Evolutionary conservation across 2,113 vertebrate species (phyloP), one percentile per base, ranked within the genome.

Genomic region (Barnardius zonarius): DNA sequence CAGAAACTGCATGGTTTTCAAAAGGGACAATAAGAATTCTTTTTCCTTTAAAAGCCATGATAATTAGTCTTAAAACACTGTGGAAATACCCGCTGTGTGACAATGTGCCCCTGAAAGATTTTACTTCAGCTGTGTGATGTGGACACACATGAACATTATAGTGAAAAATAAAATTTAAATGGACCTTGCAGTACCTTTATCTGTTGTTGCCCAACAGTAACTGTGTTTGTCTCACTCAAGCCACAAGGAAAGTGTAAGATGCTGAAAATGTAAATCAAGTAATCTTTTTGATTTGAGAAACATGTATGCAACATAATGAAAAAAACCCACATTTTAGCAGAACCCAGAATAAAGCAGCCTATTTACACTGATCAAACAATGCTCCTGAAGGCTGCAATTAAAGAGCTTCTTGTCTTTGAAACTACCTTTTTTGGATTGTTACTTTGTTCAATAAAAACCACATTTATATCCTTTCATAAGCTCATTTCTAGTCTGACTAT

Each of bases 331-430:
- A 88, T 97, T 63, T 95, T 93, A 96, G 69, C 92, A 95, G 90
- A 95, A 96, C 55, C 67, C 49, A 90, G 95, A 97, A 98, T 67
- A 97, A 98, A 96, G 76, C 52, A 96, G 74, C 78, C 96, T 97
- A 92, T 98, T 98, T 97, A 95, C 88, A 84, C 83, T 94, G 96
- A 97, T 98, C 96, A 98, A 97, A 96, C 89, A 95, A 93, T 30
- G 15, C 39, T 96, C 96, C 97, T 92, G 89, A 97, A 98, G 92
- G 92, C 75, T 96, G 75, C 91, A 97, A 97, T 97, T 98, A 98
- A 98, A 97, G 74, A 96, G 31, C 83, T 85, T 82, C 86, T 90
- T 97, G 96, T 82, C 91, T 98, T 97, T 97, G 96, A 98, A 98
- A 97, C 83, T 92, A 97, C 81, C 94, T 97, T 96, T 95, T 96